Conservation (phyloP, 1,140 invertebrate species). For the Trachelipus rathkii region DNA sequence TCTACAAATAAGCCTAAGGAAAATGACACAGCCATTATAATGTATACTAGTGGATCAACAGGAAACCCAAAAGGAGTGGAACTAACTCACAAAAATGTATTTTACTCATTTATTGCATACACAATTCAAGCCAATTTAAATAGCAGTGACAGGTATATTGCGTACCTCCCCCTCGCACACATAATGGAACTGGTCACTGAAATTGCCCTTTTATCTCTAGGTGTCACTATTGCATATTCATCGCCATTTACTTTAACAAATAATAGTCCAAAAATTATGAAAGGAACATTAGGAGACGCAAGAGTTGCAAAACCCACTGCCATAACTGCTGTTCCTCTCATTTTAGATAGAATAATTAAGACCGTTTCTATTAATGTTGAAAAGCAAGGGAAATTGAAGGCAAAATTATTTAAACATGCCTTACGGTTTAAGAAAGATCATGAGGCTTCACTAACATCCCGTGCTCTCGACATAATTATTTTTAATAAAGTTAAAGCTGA, state of each 20-base stretch:
- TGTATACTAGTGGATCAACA: constrained; percentile 57
- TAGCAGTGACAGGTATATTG: constrained; percentile 47
- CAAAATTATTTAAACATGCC: constrained; percentile 35
- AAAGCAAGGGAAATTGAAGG: constrained; percentile 34
- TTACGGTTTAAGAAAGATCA: constrained; percentile 36
- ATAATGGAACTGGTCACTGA: constrained; percentile 47
- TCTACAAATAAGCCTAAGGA: constrained; percentile 21
- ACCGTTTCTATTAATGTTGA: constrained; percentile 37
- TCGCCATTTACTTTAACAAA: constrained; percentile 48
- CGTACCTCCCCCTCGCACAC: constrained; percentile 48
- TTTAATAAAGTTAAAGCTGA: constrained; percentile 72
- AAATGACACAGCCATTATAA: constrained; percentile 50
- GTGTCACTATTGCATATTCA: constrained; percentile 48
- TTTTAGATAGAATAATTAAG: constrained; percentile 46
- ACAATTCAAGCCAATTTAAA: constrained; percentile 45
- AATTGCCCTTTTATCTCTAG: constrained; percentile 45
- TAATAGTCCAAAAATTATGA: constrained; percentile 47
- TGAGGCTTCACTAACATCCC: constrained; percentile 29
- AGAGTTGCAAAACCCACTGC: constrained; percentile 47
- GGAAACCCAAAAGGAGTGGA: constrained; percentile 65
- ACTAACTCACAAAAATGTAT: constrained; percentile 43
- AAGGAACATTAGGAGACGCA: constrained; percentile 47
- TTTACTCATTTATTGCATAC: constrained; percentile 42
- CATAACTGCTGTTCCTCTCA: constrained; percentile 48
- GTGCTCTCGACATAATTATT: constrained; percentile 58